phyloP scores from a whole-genome alignment of 2,888 invertebrate species.

The Cryptophagus acutangulus region DNA sequence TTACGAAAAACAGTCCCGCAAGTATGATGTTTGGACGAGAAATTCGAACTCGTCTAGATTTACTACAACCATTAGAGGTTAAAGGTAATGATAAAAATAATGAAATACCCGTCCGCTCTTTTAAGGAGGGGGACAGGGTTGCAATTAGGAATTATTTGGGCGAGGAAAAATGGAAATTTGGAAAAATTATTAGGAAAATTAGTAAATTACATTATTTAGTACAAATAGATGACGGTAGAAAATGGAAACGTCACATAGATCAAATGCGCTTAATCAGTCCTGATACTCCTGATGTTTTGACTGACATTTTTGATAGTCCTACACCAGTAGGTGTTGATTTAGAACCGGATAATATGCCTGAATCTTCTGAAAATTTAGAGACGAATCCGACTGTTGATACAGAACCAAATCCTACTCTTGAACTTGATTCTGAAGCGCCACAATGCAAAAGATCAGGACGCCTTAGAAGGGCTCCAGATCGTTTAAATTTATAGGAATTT shows the following conservation, averaged over 20 bases:
- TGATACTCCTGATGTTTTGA: neutral
- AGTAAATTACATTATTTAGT: neutral
- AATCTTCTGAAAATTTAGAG: too few species aligned
- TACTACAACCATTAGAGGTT: slow-evolving; percentile 16
- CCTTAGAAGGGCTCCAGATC: too few species aligned
- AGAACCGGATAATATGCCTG: too few species aligned
- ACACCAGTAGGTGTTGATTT: too few species aligned
- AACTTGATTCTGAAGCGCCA: too few species aligned
- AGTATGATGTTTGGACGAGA: slow-evolving; percentile 23
- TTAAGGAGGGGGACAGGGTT: neutral
- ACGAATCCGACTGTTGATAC: too few species aligned
- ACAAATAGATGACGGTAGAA: neutral
- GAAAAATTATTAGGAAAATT: neutral
- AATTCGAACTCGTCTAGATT: slow-evolving; percentile 20
- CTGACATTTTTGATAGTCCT: too few species aligned
- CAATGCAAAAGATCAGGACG: too few species aligned
- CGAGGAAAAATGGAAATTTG: slow-evolving; percentile 1
- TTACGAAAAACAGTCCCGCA: slow-evolving; percentile 24
- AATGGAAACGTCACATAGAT: neutral
- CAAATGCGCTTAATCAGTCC: neutral
- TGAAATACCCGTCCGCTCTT: too few species aligned
- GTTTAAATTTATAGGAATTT: too few species aligned
- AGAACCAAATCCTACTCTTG: too few species aligned
- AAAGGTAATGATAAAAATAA: too few species aligned
- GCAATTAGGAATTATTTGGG: neutral